These are phyloP conservation scores for Alectoris magna DNA, from an alignment of 2,797 vertebrate species.

Conservation along the genomic window DNA sequence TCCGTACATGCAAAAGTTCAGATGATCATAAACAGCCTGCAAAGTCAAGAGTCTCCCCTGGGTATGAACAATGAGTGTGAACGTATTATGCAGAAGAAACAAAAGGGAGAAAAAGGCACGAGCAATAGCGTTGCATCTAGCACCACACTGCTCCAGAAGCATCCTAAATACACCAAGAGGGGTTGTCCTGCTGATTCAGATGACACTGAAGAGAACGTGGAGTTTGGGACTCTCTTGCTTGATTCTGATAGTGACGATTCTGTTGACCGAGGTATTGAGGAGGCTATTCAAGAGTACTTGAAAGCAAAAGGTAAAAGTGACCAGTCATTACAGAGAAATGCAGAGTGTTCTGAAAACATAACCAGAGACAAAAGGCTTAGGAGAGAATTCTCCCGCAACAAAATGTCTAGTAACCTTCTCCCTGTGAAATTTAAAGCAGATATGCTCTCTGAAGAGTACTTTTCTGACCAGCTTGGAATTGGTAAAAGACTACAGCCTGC, in stretches of 20 bases:
- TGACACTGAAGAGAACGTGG: slow-evolving; percentile 10
- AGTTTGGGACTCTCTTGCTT: slow-evolving; percentile 70
- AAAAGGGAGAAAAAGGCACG: slow-evolving; percentile 69
- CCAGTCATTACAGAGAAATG: not conserved
- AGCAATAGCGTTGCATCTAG: slow-evolving; percentile 27
- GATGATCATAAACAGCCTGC: slow-evolving; percentile 93
- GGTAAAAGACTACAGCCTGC: slow-evolving; percentile 49
- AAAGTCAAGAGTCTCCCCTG: slow-evolving; percentile 86
- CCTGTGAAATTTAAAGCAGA: slow-evolving; percentile 30
- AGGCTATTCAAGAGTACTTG: slow-evolving; percentile 96
- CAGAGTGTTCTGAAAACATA: not conserved
- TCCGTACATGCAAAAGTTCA: slow-evolving; percentile 90
- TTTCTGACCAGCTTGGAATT: slow-evolving; percentile 24
- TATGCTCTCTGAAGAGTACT: slow-evolving; percentile 31
- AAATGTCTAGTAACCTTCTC: not conserved
- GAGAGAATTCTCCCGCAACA: not conserved
- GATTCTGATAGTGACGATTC: slow-evolving; percentile 95
- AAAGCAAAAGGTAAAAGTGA: slow-evolving; percentile 70
- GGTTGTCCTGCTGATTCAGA: slow-evolving; percentile 11
- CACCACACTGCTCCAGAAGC: not conserved
- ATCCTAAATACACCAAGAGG: not conserved
- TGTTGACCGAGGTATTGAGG: slow-evolving; percentile 94
- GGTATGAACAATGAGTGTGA: slow-evolving; percentile 86
- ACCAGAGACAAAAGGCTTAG: not conserved
- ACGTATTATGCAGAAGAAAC: slow-evolving; percentile 78